Evolutionary conservation across 2,113 vertebrate species (phyloP).

Genomic region (Platanista minor): DNA sequence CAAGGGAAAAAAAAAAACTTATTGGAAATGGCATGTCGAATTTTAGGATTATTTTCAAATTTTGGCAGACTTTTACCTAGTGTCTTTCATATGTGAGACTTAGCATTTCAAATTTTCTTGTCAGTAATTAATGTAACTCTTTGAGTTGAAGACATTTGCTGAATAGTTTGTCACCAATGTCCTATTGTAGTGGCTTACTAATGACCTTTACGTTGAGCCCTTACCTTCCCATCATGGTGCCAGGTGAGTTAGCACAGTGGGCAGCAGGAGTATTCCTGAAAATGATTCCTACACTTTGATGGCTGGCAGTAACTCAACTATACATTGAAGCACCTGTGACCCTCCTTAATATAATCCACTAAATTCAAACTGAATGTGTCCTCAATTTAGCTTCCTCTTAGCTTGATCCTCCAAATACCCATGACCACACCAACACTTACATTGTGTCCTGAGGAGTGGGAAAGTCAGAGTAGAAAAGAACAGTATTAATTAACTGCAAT

Average conservation of each 20-base stretch:
- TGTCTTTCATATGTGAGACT: conserved; percentile 27
- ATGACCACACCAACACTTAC: background rate
- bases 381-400: conserved; percentile 25
- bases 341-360: background rate
- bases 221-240: background rate
- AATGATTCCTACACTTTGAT: background rate
- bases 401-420: background rate
- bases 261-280: background rate
- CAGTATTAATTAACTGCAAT: background rate
- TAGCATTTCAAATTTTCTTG: background rate
- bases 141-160: background rate
- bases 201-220: background rate
- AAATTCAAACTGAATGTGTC: background rate
- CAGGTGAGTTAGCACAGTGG: background rate
- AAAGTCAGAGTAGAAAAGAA: background rate
- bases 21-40: background rate
- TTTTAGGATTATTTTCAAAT: conserved; percentile 14
- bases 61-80: background rate
- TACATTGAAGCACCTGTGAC: background rate
- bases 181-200: background rate
- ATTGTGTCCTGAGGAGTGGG: background rate
- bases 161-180: background rate
- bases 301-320: conserved; percentile 8
- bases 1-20: no score
- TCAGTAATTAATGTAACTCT: background rate